These are phyloP conservation scores for Smutsia temminckii DNA, from an alignment of 2,797 vertebrate species.

Conservation along the genomic window DNA sequence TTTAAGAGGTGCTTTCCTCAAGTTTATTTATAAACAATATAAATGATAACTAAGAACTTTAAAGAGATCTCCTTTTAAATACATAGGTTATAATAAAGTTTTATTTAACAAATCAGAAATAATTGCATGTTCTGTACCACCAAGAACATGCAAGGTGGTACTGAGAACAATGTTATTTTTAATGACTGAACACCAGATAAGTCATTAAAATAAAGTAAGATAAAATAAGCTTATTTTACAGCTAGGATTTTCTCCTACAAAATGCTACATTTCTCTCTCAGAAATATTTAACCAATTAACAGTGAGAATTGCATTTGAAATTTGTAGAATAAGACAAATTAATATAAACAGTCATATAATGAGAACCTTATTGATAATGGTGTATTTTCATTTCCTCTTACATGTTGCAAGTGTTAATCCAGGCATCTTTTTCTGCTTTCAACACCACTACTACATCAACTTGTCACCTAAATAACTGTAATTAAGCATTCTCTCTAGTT, in stretches of 20 bases:
- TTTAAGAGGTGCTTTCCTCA: neutral
- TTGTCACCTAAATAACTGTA: constrained; percentile 87
- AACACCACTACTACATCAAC: constrained; percentile 82
- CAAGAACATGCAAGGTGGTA: neutral
- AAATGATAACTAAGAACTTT: neutral
- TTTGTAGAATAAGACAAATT: constrained; percentile 76
- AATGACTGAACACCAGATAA: neutral
- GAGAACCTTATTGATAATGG: constrained; percentile 70
- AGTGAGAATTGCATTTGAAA: constrained; percentile 38
- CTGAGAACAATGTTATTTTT: neutral
- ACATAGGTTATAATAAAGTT: neutral
- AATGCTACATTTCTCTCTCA: constrained; percentile 30
- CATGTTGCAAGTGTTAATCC: constrained; percentile 78
- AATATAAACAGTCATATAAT: constrained; percentile 72
- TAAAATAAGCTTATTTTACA: neutral
- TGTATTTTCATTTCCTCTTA: constrained; percentile 81
- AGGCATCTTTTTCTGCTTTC: constrained; percentile 82
- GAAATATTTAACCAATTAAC: constrained; percentile 51
- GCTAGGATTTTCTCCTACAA: constrained; percentile 13
- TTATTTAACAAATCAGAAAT: constrained; percentile 5
- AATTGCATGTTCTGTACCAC: neutral
- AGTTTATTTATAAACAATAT: neutral
- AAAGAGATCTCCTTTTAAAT: neutral
- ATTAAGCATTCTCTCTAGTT: constrained; percentile 85
- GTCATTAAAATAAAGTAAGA: constrained; percentile 2